Base-by-base conservation (phyloP, 2,888 invertebrate species). In the Drosophila nr. perissopoda region DNA sequence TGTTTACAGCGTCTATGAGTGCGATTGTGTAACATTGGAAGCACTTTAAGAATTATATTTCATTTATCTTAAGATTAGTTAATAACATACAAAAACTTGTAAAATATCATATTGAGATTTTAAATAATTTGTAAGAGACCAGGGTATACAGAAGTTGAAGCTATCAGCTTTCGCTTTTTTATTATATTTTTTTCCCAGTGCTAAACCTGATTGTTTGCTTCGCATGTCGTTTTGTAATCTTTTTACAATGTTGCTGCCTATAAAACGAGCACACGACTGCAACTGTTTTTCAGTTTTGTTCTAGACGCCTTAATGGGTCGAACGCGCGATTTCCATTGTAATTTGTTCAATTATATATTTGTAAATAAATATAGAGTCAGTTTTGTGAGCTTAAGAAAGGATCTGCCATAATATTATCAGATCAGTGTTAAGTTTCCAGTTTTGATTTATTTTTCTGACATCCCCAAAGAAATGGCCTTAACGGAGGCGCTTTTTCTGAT, bases 401-500 rank as follows among this genome's bases (percentile, higher is more conserved):
- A 8, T 45, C 25, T 25, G 45, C 4, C 8, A 25, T 21, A 45
- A 25, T 45, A 25, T 16, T 45, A 16, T 45, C 8, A 16, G 45
- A 45, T 16, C 16, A 45, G 8, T 25, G 25, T 25, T 4, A 45
- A 45, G 16, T 16, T 16, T 25, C 7, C 25, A 25, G 4, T 25
- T 25, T 45, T 45, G 0, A 33, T 16, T 48, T 11, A n/a, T 51
- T 51, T 51, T 51, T 29, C 40, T 68, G 40, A 1, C 27, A 77
- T 53, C 21, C 11, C 2, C 7, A 2, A n/a, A 67, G 13, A 45
- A 33, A 91, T 91, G 90, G 80, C 53, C 11, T 60, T 84, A 25
- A 90, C 85, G 1, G 85, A 81, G 58, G 71, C 77, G 21, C 79
- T 92, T 1, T 62, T 91, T 16, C 33, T 85, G 0, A 53, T 91